Base-by-base conservation (phyloP, 1,140 invertebrate genomes). In the Pararge aegeria region DNA sequence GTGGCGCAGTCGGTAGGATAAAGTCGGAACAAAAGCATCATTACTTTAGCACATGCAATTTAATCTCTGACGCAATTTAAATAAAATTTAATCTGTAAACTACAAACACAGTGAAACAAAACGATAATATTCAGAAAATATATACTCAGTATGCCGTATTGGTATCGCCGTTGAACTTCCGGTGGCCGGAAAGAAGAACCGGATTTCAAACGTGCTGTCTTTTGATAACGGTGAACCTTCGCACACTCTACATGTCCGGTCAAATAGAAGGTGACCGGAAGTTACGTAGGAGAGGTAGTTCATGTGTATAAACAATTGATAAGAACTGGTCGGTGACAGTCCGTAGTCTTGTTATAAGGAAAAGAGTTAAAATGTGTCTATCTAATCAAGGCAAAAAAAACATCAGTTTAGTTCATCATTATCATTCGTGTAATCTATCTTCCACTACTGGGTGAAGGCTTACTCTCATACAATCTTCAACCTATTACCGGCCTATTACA, bases 171-270 rank as follows among this genome's bases (percentile, higher is more conserved):
- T 18, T 21, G 12, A 12, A 52, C 30, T n/a, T 30, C 37, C 49
- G 56, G 56, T 55, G 53, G 29, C 53, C 53, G 53, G 53, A 55
- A 12, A 27, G 38, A 21, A 20, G 18, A 13, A 30, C 40, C 24
- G 53, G 53, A 55, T 29, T 55, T 52, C 24, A 37, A 51, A 49
- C 15, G 53, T 37, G 44, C 21, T 38, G 56, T 52, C 56, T 52
- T 59, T 59, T 59, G 56, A 59, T 59, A 59, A 59, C 38, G 49
- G 49, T 20, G 21, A 29, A 49, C 49, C 48, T 40, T 51, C 49
- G 40, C 40, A 55, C 40, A 40, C 40, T 40, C 15, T 55, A 44
- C 21, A 30, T 44, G 38, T 59, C 56, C 56, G 49, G 49, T 34
- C 21, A 59, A 59, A 34, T 51, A 55, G 20, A 44, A 19, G 40